A percentile compares a stretch with the other conserved stretches of the same genome.
Evolutionary conservation across 2,888 invertebrate genomes (phyloP).

Genomic region (Pyrochroa serraticornis): DNA sequence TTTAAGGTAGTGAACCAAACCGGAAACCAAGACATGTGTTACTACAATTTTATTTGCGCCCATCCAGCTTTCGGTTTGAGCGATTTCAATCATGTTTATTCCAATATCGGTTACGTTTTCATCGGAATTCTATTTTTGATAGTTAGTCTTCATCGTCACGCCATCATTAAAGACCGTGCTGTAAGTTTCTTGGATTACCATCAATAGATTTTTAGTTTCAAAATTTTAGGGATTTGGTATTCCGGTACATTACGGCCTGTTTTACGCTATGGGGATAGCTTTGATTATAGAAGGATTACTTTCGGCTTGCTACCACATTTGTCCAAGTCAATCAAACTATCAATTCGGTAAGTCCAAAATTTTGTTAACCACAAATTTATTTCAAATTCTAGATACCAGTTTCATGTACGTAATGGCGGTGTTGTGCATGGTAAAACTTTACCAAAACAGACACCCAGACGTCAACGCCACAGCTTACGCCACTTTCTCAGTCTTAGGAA

Average conservation of each 20-base stretch:
- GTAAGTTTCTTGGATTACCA: constrained; percentile 34
- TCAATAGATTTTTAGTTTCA: background rate
- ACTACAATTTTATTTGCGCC: constrained; percentile 88
- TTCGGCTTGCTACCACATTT: constrained; percentile 88
- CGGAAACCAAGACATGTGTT: constrained; percentile 86
- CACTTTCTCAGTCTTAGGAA: constrained; percentile 75
- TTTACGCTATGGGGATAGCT: constrained; percentile 85
- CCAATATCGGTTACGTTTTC: constrained; percentile 81
- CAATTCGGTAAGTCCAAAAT: constrained; percentile 77
- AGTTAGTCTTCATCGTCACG: constrained; percentile 67
- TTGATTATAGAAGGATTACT: constrained; percentile 86
- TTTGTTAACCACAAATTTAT: constrained; percentile 1
- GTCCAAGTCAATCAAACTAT: constrained; percentile 88
- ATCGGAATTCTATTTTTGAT: constrained; percentile 79
- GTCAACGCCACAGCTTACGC: constrained; percentile 83
- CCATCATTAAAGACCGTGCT: constrained; percentile 39
- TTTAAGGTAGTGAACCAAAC: constrained; percentile 74
- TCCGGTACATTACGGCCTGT: constrained; percentile 80
- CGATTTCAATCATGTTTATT: constrained; percentile 87
- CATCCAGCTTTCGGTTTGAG: constrained; percentile 75
- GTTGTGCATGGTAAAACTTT: constrained; percentile 80
- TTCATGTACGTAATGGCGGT: constrained; percentile 93
- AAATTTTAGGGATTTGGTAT: constrained; percentile 66
- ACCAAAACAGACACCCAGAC: constrained; percentile 14
- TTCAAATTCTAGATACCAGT: constrained; percentile 76